phyloP scores from a whole-genome alignment of 1,140 invertebrate species.

The Bombus waltoni region DNA sequence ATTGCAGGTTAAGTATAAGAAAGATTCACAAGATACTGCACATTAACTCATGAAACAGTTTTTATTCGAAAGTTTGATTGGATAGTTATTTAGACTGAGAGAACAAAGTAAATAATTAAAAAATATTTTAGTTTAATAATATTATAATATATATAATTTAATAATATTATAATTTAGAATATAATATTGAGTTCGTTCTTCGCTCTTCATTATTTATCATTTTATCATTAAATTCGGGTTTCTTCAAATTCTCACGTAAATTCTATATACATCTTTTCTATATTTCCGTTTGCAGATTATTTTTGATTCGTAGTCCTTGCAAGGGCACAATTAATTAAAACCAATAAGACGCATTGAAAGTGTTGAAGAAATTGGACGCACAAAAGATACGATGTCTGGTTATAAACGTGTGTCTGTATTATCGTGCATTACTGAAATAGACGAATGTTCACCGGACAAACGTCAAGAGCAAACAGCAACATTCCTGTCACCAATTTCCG shows the following conservation, averaged over 20 bases:
- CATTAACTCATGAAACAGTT: neutral
- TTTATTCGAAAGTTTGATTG: neutral
- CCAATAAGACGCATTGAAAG: too few species aligned
- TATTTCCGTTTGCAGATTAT: neutral
- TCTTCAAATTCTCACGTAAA: too few species aligned
- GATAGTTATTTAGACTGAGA: neutral
- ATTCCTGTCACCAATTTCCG: conserved; percentile 62
- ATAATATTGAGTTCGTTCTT: neutral
- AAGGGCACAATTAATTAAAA: too few species aligned
- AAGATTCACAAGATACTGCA: neutral
- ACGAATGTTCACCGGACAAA: conserved; percentile 18
- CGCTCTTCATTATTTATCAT: neutral
- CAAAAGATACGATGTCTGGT: neutral
- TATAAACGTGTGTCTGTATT: neutral
- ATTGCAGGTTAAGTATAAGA: neutral
- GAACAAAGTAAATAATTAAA: too few species aligned
- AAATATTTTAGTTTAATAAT: too few species aligned
- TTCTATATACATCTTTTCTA: neutral
- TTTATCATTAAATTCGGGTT: neutral
- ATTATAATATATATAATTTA: neutral
- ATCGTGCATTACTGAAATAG: conserved; percentile 29
- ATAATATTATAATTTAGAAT: neutral
- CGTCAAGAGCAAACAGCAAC: neutral
- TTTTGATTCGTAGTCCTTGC: too few species aligned
- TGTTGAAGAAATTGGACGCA: neutral